phyloP scores from a whole-genome alignment of 1,140 invertebrate species.

The Drosophila pallidifrons region DNA sequence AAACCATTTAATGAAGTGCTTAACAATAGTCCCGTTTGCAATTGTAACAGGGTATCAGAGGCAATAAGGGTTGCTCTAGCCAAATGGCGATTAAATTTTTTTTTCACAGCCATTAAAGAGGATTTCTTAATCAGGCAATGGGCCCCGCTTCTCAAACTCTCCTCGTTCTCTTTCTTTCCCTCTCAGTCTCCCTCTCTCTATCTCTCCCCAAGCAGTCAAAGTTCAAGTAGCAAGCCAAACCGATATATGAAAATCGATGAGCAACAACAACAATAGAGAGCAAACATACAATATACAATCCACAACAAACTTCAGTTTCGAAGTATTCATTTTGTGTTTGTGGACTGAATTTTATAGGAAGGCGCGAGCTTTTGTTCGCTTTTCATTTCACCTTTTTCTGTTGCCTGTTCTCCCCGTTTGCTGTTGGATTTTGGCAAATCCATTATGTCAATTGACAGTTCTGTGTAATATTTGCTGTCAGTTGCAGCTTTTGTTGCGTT shows the following conservation, averaged over 20 bases:
- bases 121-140: slow-evolving; percentile 54
- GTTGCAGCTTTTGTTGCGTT: slow-evolving; percentile 76
- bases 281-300: slow-evolving; percentile 47
- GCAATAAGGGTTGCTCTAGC: slow-evolving; percentile 30
- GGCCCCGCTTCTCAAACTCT: slow-evolving; percentile 11
- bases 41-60: slow-evolving; percentile 21
- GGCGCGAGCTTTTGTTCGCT: slow-evolving; percentile 65
- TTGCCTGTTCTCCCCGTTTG: neutral
- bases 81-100: slow-evolving; percentile 28
- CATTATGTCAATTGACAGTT: slow-evolving; percentile 84
- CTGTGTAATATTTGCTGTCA: slow-evolving; percentile 81
- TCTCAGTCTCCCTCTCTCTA: neutral
- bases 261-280: slow-evolving; percentile 33
- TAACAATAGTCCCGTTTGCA: neutral
- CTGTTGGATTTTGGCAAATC: slow-evolving; percentile 73
- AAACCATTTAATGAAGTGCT: neutral
- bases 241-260: slow-evolving; percentile 61
- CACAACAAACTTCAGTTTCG: slow-evolving; percentile 60
- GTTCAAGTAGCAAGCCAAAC: slow-evolving; percentile 43
- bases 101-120: slow-evolving; percentile 45
- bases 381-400: slow-evolving; percentile 65
- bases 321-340: slow-evolving; percentile 57
- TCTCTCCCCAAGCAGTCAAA: slow-evolving; percentile 13
- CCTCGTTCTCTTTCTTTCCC: neutral
- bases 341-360: slow-evolving; percentile 43